Conservation (phyloP, 2,888 invertebrate genomes). For the Caenorhabditis macrosperma region DNA sequence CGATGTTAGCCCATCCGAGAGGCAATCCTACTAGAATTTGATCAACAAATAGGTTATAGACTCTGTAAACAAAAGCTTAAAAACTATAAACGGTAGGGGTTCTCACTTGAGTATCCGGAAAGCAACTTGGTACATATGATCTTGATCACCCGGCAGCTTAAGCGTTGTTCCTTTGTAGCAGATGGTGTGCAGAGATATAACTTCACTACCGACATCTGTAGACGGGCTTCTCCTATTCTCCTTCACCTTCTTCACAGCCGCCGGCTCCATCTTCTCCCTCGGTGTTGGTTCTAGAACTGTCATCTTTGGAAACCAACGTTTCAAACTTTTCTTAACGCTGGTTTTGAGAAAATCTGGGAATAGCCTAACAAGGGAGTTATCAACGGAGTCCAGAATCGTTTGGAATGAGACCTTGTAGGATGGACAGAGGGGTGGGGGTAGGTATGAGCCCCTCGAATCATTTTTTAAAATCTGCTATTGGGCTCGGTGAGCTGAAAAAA, state of each 20-base stretch:
- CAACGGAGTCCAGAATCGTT: too few species aligned
- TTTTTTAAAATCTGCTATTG: too few species aligned
- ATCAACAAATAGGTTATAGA: conserved; percentile 15
- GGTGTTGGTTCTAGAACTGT: conserved; percentile 21
- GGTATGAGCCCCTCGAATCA: too few species aligned
- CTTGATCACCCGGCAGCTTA: not conserved
- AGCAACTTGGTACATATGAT: conserved; percentile 18
- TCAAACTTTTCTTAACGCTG: too few species aligned
- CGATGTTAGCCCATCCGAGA: not conserved
- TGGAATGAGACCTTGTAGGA: too few species aligned
- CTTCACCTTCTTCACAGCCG: not conserved
- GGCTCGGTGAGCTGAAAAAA: too few species aligned
- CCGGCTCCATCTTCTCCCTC: conserved; percentile 15
- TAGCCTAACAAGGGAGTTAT: too few species aligned
- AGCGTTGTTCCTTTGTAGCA: conserved; percentile 36
- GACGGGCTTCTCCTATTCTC: conserved; percentile 29
- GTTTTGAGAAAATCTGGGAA: too few species aligned
- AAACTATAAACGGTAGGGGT: not conserved
- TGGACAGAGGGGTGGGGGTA: too few species aligned
- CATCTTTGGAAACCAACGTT: not conserved
- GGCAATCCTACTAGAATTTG: conserved; percentile 26
- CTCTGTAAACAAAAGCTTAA: conserved; percentile 21
- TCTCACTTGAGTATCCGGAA: conserved; percentile 32
- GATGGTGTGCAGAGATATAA: not conserved
- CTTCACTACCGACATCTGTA: not conserved